Conservation (phyloP, 2,888 invertebrate species). For the Hypsopygia costalis region DNA sequence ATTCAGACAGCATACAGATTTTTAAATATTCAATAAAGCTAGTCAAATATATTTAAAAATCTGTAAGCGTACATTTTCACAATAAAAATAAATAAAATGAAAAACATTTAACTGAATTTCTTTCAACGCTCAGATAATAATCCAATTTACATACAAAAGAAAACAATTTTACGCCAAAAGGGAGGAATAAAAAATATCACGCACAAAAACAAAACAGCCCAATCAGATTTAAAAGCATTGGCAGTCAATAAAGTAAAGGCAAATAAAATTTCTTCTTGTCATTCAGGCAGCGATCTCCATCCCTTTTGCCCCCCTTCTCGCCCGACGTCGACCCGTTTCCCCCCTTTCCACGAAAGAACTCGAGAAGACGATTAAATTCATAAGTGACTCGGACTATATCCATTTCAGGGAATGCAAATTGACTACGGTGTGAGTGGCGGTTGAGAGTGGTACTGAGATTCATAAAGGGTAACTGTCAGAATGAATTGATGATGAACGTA, state of each 20-base stretch:
- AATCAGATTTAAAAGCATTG: slow-evolving; percentile 49
- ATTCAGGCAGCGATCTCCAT: slow-evolving; percentile 24
- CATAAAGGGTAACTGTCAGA: too few species aligned
- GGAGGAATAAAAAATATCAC: neutral
- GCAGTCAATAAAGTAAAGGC: slow-evolving; percentile 45
- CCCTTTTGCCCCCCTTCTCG: slow-evolving; percentile 13
- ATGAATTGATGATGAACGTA: too few species aligned
- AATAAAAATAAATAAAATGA: too few species aligned
- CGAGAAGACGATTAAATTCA: slow-evolving; percentile 34
- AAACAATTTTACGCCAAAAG: slow-evolving; percentile 10
- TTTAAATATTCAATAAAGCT: too few species aligned
- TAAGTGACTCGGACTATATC: slow-evolving; percentile 37
- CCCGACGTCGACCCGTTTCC: slow-evolving; percentile 9
- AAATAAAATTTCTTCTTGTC: slow-evolving; percentile 36
- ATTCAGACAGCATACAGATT: too few species aligned
- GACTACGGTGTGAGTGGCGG: neutral
- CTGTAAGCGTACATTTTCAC: too few species aligned
- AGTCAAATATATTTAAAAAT: too few species aligned
- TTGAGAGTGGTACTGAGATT: too few species aligned
- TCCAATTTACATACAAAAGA: slow-evolving; percentile 2
- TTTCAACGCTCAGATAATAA: too few species aligned
- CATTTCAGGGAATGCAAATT: slow-evolving; percentile 28
- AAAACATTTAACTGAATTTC: too few species aligned
- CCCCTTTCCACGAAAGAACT: slow-evolving; percentile 15
- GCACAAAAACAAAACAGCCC: slow-evolving; percentile 29